Conservation (phyloP, 2,888 invertebrate genomes). For the Protophormia terraenovae region DNA sequence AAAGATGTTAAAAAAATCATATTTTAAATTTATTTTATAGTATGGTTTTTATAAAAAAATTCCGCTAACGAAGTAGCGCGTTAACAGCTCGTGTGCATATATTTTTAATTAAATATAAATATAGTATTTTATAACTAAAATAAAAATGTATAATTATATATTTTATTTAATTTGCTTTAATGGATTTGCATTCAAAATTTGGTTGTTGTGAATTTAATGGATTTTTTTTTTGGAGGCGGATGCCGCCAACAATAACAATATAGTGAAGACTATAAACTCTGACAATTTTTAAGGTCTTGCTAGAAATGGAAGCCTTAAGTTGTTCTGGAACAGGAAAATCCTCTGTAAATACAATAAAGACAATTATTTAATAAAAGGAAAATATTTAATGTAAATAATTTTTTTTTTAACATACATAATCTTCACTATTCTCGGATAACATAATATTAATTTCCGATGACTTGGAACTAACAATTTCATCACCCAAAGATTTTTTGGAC, state of each 20-base stretch:
- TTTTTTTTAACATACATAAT: constrained; percentile 90
- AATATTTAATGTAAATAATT: not conserved
- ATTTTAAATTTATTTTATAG: too few species aligned
- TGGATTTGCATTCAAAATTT: constrained; percentile 57
- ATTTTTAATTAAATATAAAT: too few species aligned
- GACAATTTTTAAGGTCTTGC: constrained; percentile 87
- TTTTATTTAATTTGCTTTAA: constrained; percentile 23
- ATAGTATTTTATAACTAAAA: constrained; percentile 60
- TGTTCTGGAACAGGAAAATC: constrained; percentile 98
- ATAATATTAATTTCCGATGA: constrained; percentile 99
- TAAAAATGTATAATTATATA: not conserved
- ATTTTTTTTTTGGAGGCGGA: constrained; percentile 11
- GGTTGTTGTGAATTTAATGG: constrained; percentile 7
- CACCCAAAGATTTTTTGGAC: constrained; percentile 91
- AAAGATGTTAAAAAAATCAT: too few species aligned
- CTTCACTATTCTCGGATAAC: constrained; percentile 93
- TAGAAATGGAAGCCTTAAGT: constrained; percentile 91
- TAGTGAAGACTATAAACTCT: constrained; percentile 92
- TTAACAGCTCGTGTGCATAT: too few species aligned
- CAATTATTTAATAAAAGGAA: too few species aligned
- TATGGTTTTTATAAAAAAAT: too few species aligned
- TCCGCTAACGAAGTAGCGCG: too few species aligned
- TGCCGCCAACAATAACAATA: constrained; percentile 48
- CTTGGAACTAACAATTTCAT: constrained; percentile 97
- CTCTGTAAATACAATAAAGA: constrained; percentile 83